Conservation (phyloP, 2,888 invertebrate genomes). For the Sarcophaga variegata region DNA sequence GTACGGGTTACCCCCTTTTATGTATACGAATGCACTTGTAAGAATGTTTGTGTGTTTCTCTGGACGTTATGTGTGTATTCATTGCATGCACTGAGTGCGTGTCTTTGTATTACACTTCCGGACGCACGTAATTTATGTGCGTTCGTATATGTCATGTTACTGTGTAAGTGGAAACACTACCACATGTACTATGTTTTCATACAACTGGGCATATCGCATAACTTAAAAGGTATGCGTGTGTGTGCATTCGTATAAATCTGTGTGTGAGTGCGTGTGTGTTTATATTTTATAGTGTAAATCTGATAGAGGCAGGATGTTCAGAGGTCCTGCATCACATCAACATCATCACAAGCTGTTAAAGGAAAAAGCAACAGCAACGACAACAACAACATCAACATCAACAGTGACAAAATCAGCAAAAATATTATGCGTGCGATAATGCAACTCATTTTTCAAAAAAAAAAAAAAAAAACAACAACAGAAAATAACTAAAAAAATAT, state of each 20-base stretch:
- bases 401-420: slow-evolving; percentile 64
- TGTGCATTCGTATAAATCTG: not conserved
- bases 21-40: not conserved
- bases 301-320: slow-evolving; percentile 67
- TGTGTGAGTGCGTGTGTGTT: not conserved
- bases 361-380: slow-evolving; percentile 51
- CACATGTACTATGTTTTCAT: not conserved
- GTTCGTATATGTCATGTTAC: slow-evolving; percentile 40
- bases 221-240: slow-evolving; percentile 30
- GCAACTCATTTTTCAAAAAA: slow-evolving; percentile 67
- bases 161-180: slow-evolving; percentile 30
- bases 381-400: slow-evolving; percentile 38
- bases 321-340: slow-evolving; percentile 64
- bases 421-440: slow-evolving; percentile 69
- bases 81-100: slow-evolving; percentile 31
- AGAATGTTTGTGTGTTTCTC: slow-evolving; percentile 17
- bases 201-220: slow-evolving; percentile 29
- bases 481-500: not conserved
- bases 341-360: slow-evolving; percentile 47
- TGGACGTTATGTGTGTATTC: slow-evolving; percentile 68
- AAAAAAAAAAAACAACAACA: not conserved
- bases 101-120: slow-evolving; percentile 57
- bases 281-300: slow-evolving; percentile 66
- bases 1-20: not conserved
- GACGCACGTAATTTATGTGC: slow-evolving; percentile 70